A percentile compares a stretch with the other conserved stretches of the same genome.
phyloP scores from a whole-genome alignment of 2,797 vertebrate genomes.

The Poeciliopsis turneri region DNA sequence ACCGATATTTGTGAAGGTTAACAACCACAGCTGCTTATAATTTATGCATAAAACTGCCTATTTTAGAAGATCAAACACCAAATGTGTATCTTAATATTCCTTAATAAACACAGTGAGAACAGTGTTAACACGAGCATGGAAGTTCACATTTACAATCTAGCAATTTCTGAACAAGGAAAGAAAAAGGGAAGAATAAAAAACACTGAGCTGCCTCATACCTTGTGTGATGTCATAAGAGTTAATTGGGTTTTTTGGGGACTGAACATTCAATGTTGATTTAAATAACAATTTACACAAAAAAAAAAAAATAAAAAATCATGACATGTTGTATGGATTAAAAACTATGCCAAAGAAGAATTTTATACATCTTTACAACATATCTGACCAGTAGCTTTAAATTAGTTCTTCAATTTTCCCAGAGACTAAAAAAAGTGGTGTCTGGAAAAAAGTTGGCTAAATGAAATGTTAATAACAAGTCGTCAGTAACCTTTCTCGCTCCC shows the following conservation, averaged over 20 bases:
- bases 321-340: not conserved
- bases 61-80: not conserved
- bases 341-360: not conserved
- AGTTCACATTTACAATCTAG: not conserved
- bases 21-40: too few relatives aligned
- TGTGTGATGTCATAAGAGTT: not conserved
- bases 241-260: not conserved
- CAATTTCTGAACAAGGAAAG: not conserved
- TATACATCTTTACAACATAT: not conserved
- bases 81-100: not conserved
- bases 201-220: not conserved
- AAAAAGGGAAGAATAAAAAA: not conserved
- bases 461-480: constrained; percentile 50
- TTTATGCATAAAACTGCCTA: too few relatives aligned
- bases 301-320: too few relatives aligned
- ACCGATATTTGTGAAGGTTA: too few relatives aligned
- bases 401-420: not conserved
- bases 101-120: not conserved
- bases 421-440: constrained; percentile 18
- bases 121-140: not conserved
- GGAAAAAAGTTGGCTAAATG: constrained; percentile 40
- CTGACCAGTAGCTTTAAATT: constrained; percentile 1
- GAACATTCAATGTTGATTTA: not conserved
- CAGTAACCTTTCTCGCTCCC: constrained; percentile 33
- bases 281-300: not conserved